These are phyloP conservation scores for Mallotus villosus DNA, from an alignment of 2,797 vertebrate species.

Conservation along the genomic window DNA sequence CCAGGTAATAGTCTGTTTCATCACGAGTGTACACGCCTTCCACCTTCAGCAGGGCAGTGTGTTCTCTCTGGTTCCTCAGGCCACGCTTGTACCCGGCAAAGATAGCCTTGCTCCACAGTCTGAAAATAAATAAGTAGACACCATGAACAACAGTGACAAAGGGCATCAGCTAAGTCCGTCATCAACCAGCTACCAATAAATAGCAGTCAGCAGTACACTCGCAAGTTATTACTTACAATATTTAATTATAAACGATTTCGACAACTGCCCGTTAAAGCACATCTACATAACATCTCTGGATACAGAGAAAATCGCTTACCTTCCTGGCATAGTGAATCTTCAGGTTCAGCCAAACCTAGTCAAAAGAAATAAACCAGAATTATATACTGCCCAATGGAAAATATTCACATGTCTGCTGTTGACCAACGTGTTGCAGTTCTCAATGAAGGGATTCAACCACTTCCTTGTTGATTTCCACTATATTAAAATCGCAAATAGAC, in stretches of 20 bases:
- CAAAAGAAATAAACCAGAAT: constrained; percentile 7
- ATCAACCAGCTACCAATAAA: not conserved
- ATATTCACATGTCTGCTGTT: too few relatives aligned
- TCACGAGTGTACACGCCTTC: constrained; percentile 92
- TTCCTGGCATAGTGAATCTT: constrained; percentile 85
- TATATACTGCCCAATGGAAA: too few relatives aligned
- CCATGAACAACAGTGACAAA: not conserved
- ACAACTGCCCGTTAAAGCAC: too few relatives aligned
- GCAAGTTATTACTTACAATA: too few relatives aligned
- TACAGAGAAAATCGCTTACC: constrained; percentile 70
- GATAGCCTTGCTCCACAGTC: constrained; percentile 95
- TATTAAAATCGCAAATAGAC: not conserved
- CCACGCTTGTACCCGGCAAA: constrained; percentile 97
- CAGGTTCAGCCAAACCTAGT: constrained; percentile 76
- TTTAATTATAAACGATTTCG: too few relatives aligned
- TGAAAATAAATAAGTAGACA: constrained; percentile 37
- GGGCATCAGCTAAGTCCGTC: not conserved
- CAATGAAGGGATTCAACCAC: too few relatives aligned
- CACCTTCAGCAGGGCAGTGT: constrained; percentile 93
- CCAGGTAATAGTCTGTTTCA: constrained; percentile 95
- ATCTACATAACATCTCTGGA: not conserved
- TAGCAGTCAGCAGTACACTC: too few relatives aligned
- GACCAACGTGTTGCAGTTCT: rapidly evolving
- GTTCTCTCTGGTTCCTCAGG: constrained; percentile 94
- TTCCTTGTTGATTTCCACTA: too few relatives aligned